A percentile compares a stretch with the other conserved stretches of the same genome.
phyloP scores from a whole-genome alignment of 2,797 vertebrate species.

The Sebastiscus albofasciatus region DNA sequence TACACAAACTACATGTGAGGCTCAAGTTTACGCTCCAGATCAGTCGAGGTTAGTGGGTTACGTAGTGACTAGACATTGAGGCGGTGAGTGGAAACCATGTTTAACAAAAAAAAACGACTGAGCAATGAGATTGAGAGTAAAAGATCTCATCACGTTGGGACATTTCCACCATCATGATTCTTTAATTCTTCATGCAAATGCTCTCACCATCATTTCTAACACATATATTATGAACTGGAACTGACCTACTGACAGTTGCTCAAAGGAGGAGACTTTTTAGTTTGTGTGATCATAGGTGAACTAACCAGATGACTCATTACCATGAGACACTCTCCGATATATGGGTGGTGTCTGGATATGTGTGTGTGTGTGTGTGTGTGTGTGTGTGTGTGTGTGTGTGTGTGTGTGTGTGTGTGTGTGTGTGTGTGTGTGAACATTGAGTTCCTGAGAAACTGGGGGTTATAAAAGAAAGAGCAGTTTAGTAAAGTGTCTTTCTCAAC shows the following conservation, averaged over 20 bases:
- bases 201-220: not conserved
- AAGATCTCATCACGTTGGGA: not conserved
- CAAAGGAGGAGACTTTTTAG: not conserved
- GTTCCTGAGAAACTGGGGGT: not conserved
- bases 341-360: not conserved
- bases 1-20: not conserved
- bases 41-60: not conserved
- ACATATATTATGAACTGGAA: not conserved
- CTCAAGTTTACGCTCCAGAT: not conserved
- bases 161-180: too few relatives aligned
- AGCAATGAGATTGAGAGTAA: too few relatives aligned
- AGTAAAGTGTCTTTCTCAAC: not conserved
- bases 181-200: not conserved
- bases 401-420: accelerated
- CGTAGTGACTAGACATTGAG: not conserved
- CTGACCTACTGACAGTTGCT: not conserved
- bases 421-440: too few relatives aligned
- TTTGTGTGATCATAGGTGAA: not conserved
- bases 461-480: not conserved
- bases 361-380: not conserved
- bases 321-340: not conserved
- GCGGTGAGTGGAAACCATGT: not conserved
- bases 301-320: not conserved
- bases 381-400: accelerated
- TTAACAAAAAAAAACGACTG: not conserved